Evolutionary conservation across 2,888 invertebrate genomes (phyloP), one percentile per base, ranked within the genome.

Genomic region (Ashinkailepas kermadecensis): DNA sequence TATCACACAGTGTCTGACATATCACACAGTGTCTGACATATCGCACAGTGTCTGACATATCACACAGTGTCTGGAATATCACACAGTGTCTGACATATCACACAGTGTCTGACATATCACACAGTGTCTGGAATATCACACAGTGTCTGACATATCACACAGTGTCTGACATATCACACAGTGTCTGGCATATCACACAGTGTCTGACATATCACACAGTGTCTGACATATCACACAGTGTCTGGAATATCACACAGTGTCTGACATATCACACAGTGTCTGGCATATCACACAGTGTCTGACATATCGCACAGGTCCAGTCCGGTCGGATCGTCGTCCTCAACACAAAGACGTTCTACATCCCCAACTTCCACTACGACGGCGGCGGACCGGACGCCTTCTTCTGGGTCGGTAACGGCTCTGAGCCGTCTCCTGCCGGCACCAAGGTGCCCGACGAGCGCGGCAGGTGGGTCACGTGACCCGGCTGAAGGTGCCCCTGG

Each of bases 321-420:
- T 96, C 96, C 8, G 96, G 95, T 85, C 95, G 95, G 88, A 94
- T 96, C 85, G 95, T 94, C 86, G 94, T 96, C 21, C 88, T 96
- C 82, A 96, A 96, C 88, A 95, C 95, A 65, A 95, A 94, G 88
- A 96, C 96, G 0, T 93, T 96, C 88, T 94, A 94, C 88, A 95
- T 96, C 84, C 95, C 96, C 12, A 95, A 96, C 89, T 89, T 96
- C 85, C 95, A 95, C 86, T 96, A 96, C 86, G 96, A 96, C 86
- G 96, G 96, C 59, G 93, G 93, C 1, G 96, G 95, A 0, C 95
- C 95, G 0, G 96, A 96, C 87, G 95, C 96, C 0, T 96, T 95
- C 88, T 96, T 96, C 88, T 95, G 95, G 94, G 95, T 95, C n/a
- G 96, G 96, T 23, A 95, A 92, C 85, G 96, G 95, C 9, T 89